Base-by-base conservation (phyloP, 2,888 invertebrate genomes). In the Eumerus sabulonum region DNA sequence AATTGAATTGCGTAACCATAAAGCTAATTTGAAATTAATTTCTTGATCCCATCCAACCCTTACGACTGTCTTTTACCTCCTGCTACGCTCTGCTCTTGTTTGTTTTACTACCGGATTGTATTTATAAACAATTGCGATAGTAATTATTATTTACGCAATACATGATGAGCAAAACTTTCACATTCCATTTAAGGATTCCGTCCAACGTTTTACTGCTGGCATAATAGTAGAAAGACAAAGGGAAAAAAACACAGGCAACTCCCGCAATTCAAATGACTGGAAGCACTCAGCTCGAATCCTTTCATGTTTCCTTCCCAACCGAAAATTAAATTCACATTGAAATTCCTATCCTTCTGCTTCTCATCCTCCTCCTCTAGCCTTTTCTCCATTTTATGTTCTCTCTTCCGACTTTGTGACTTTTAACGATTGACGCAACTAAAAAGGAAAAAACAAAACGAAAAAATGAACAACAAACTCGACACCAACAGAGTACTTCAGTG, bases 351-450 rank as follows among this genome's bases (percentile, higher is more conserved):
- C n/a, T n/a, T n/a, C n/a, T n/a, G n/a, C n/a, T 40, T 35, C 13
- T 35, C 7, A 27, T 27, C 27, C 27, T 27, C 7, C 27, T 27
- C 27, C 27, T 27, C 7, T 7, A 7, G 27, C 7, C 27, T 36
- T 13, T 59, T 17, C 11, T n/a, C n/a, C n/a, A 4, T 16, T 36
- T 35, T 0, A 35, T 18, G 13, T 35, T 19, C 18, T 47, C 11
- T 50, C 1, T 9, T 40, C 45, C 14, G 42, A 64, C 19, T 47
- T 51, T 53, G 17, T 56, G 44, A 63, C 50, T 47, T 70, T 60
- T 53, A 51, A 64, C 50, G 45, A 56, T 64, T 44, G 17, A 7
- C 42, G 40, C 35, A 44, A 36, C 45, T 36, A 44, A 18, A 17
- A 27, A 27, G 7, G 27, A 2, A 13, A 4, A 40, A 60, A 50